These are phyloP conservation scores for Acanthisitta chloris DNA, from an alignment of 2,113 vertebrate species.

Conservation along the genomic window DNA sequence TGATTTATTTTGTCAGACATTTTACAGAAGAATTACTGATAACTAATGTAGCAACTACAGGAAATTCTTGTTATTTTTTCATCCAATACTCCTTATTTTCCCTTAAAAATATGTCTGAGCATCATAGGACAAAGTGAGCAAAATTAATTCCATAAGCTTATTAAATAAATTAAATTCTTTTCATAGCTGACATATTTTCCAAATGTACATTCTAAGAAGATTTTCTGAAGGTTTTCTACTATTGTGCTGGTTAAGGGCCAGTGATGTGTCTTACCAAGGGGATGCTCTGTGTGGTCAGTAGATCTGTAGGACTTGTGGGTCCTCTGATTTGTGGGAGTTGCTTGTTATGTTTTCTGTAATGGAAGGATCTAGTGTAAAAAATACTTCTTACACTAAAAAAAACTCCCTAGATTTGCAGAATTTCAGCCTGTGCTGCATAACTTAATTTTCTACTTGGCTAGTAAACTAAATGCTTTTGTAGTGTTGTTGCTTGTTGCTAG, in stretches of 20 bases:
- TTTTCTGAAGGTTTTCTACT: not conserved
- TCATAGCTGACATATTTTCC: not conserved
- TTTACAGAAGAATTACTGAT: not conserved
- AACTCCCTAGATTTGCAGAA: not conserved
- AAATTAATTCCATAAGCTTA: not conserved
- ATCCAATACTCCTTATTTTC: not conserved
- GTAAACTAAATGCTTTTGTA: not conserved
- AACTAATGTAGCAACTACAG: not conserved
- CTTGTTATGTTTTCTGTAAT: not conserved
- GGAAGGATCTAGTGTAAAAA: not conserved
- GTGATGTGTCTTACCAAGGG: not conserved
- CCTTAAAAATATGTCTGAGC: not conserved
- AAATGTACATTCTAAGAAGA: not conserved
- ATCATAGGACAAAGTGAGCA: not conserved
- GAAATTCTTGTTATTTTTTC: not conserved
- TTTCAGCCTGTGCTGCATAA: not conserved
- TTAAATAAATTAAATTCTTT: not conserved
- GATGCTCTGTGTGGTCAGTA: not conserved
- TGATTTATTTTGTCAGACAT: not conserved
- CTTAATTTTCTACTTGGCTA: not conserved
- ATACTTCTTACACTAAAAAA: not conserved
- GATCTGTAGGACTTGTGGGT: not conserved
- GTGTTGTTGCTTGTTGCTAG: not conserved
- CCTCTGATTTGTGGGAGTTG: not conserved
- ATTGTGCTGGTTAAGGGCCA: not conserved